Base-by-base conservation (phyloP, 2,113 vertebrate genomes). In the Copsychus sechellarum region DNA sequence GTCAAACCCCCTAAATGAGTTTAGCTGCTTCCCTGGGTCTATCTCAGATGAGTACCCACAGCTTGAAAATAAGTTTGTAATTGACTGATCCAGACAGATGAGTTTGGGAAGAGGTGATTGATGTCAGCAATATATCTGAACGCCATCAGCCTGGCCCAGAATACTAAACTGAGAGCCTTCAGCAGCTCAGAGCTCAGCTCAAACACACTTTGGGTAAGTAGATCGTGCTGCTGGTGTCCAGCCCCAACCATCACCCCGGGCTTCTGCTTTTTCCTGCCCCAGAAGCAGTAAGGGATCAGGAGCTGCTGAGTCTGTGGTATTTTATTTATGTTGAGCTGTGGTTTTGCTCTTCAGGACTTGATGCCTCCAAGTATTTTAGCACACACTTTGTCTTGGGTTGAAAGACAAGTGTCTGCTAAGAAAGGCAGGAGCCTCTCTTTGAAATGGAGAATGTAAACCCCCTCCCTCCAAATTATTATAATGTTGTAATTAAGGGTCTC, bases 81-180 rank as follows among this genome's bases (percentile, higher is more conserved):
- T 96, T 97, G 97, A 97, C 96, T 97, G 97, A 97, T 97, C 77
- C 94, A 91, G 96, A 95, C 79, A 97, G 96, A 98, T 92, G 97
- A 96, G 91, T 97, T 96, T 60, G 81, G 96, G 96, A 97, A 97
- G 96, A 90, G 96, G 80, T 98, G 98, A 98, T 98, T 96, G 97
- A 98, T 98, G 96, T 92, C 93, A 88, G 93, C 96, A 97, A 98
- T 97, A 96, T 96, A 96, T 96, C 86, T 93, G 96, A 96, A 94
- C 26, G 51, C 87, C 85, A 93, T 97, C 97, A 95, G 95, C 95
- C 94, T 92, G 78, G 53, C 78, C 7, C 16, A 77, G 97, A 97
- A 98, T 97, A 74, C 93, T 96, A 92, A 98, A 97, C 97, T 76
- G 38, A 54, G 53, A 45, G 88, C 92, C 69, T 38, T 69, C n/a